A percentile compares a stretch with the other conserved stretches of the same genome.
Evolutionary conservation across 1,140 invertebrate genomes (phyloP).

Genomic region (Drosophila sechellia): DNA sequence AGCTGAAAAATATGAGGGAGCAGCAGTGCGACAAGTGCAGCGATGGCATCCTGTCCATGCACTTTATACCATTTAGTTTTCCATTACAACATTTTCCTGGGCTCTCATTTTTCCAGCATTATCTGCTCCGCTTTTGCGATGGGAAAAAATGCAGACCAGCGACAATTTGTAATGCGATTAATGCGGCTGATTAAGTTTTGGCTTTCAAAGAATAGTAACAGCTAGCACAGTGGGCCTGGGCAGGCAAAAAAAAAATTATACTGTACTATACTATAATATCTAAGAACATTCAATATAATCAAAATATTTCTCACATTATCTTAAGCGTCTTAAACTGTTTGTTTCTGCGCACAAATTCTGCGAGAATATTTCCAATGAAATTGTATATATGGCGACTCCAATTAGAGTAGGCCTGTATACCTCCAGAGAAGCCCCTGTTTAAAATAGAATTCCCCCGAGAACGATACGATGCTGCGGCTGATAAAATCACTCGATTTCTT

Average conservation of each 20-base stretch:
- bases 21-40: constrained; percentile 38
- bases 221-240: constrained; percentile 6
- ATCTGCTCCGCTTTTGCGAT: constrained; percentile 15
- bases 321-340: too few relatives aligned
- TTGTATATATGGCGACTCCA: neutral
- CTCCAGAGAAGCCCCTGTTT: neutral
- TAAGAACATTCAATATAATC: neutral
- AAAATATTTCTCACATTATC: too few relatives aligned
- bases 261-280: neutral
- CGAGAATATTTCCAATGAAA: neutral
- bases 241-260: too few relatives aligned
- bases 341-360: too few relatives aligned
- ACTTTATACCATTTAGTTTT: constrained; percentile 67
- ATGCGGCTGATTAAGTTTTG: constrained; percentile 72
- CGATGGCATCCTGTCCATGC: constrained; percentile 67
- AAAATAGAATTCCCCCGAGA: neutral
- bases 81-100: constrained; percentile 55
- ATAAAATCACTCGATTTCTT: constrained; percentile 6
- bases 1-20: constrained; percentile 11
- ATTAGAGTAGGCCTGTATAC: neutral
- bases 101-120: constrained; percentile 5
- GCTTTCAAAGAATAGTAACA: constrained; percentile 21
- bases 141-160: constrained; percentile 59
- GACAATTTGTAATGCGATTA: constrained; percentile 81
- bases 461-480: constrained; percentile 3